Percentiles rank a stretch among this genome's conserved stretches.
phyloP scores from a whole-genome alignment of 2,888 invertebrate species.

The Dichetophora obliterata region DNA sequence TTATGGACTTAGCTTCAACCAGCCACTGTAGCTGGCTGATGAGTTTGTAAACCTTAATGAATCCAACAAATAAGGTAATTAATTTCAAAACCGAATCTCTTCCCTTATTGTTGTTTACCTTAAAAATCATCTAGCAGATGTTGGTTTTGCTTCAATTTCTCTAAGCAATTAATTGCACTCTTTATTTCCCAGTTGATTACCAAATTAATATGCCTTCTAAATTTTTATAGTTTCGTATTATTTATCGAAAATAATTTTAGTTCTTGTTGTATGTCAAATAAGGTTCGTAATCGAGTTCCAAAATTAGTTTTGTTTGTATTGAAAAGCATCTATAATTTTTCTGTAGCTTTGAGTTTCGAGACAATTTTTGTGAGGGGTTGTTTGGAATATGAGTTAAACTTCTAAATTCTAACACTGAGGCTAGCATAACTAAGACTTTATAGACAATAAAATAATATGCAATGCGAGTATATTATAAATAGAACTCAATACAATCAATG shows the following conservation, averaged over 20 bases:
- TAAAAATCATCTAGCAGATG: not conserved
- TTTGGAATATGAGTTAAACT: too few relatives aligned
- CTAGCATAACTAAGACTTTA: too few relatives aligned
- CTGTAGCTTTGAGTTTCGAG: too few relatives aligned
- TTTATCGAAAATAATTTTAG: not conserved
- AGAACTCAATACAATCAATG: too few relatives aligned
- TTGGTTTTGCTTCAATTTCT: not conserved
- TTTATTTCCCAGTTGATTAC: not conserved
- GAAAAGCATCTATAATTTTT: too few relatives aligned
- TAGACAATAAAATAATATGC: too few relatives aligned
- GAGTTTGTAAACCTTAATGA: not conserved
- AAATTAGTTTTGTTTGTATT: too few relatives aligned
- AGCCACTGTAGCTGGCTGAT: not conserved
- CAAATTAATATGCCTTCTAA: conserved; percentile 6
- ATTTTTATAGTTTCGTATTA: conserved; percentile 6
- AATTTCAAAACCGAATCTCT: not conserved
- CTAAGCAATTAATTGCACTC: not conserved
- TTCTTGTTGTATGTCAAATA: not conserved
- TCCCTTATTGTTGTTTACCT: not conserved
- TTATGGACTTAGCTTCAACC: not conserved
- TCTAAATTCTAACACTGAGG: too few relatives aligned
- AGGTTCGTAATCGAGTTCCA: not conserved
- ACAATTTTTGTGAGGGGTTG: too few relatives aligned
- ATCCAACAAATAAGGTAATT: not conserved
- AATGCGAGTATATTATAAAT: too few relatives aligned